Conservation (phyloP, 1,140 invertebrate genomes). For the Steinernema feltiae region DNA sequence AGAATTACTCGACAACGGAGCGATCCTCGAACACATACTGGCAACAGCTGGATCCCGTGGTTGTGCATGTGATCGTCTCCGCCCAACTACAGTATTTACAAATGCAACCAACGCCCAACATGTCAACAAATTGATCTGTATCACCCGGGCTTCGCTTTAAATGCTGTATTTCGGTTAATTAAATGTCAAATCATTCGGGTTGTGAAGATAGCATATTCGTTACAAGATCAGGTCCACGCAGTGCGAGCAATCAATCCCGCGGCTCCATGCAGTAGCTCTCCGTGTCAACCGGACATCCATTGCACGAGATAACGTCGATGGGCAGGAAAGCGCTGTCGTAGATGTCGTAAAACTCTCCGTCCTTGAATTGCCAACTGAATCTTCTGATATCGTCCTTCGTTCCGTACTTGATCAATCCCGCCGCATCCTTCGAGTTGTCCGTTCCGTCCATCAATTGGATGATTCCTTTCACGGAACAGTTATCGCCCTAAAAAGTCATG, state of each 20-base stretch:
- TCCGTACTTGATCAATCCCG: neutral
- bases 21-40: too few species aligned
- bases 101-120: too few species aligned
- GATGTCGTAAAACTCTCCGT: neutral
- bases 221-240: too few species aligned
- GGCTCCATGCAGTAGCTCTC: conserved; percentile 1
- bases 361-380: neutral
- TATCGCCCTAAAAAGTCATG: neutral
- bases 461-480: neutral
- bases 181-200: too few species aligned
- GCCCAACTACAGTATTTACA: too few species aligned
- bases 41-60: too few species aligned
- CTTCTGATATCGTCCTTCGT: neutral
- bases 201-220: too few species aligned
- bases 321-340: neutral
- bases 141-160: too few species aligned
- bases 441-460: neutral
- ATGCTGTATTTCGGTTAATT: too few species aligned
- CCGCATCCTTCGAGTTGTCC: neutral
- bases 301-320: neutral
- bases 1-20: too few species aligned
- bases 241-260: neutral
- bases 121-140: too few species aligned
- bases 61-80: too few species aligned
- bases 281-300: neutral